These are phyloP conservation scores for Agapornis roseicollis DNA, from an alignment of 2,113 vertebrate genomes.

Conservation along the genomic window DNA sequence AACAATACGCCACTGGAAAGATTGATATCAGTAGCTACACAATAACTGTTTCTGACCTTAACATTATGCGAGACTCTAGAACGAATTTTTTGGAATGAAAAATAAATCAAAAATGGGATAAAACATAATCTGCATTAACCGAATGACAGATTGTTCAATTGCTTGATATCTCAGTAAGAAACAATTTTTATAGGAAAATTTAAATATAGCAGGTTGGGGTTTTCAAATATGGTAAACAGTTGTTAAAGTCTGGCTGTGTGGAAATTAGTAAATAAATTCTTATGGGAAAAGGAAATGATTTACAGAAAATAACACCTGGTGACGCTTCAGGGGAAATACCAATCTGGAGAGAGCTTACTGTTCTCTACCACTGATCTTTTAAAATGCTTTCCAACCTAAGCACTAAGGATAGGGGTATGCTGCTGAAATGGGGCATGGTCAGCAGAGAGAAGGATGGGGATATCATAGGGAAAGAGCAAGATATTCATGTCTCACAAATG, in stretches of 20 bases:
- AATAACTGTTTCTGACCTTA: not conserved
- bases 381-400: not conserved
- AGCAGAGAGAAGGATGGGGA: not conserved
- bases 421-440: not conserved
- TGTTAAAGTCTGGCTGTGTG: not conserved
- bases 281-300: not conserved
- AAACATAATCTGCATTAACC: not conserved
- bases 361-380: not conserved
- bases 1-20: not conserved
- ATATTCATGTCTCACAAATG: not conserved
- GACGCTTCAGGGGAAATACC: not conserved
- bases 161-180: not conserved
- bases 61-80: not conserved
- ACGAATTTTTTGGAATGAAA: not conserved
- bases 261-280: not conserved
- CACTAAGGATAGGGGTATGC: not conserved
- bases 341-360: not conserved
- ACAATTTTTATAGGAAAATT: not conserved
- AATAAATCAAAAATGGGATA: not conserved
- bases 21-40: not conserved
- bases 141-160: not conserved
- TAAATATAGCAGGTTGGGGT: not conserved
- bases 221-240: not conserved
- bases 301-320: conserved; percentile 12
- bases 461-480: not conserved